phyloP scores from a whole-genome alignment of 2,113 vertebrate species.

The Poecile atricapillus region DNA sequence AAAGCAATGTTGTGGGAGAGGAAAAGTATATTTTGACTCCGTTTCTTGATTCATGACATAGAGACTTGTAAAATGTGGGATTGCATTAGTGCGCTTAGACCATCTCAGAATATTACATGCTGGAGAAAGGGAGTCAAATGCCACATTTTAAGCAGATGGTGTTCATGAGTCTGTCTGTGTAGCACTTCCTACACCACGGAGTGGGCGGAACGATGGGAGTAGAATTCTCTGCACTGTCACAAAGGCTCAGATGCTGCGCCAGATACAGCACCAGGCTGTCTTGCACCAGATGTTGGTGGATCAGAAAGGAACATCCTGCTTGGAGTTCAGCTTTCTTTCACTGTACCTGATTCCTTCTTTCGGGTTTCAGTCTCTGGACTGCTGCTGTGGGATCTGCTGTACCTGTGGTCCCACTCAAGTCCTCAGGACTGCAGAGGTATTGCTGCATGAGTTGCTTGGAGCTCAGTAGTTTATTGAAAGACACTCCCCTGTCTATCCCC shows the following conservation, averaged over 20 bases:
- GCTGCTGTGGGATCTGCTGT: background rate
- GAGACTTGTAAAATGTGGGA: background rate
- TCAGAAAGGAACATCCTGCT: background rate
- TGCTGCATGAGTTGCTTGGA: background rate
- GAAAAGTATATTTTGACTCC: background rate
- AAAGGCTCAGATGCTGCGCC: background rate
- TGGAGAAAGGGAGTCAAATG: background rate
- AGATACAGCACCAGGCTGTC: background rate
- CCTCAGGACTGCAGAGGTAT: background rate
- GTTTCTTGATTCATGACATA: background rate
- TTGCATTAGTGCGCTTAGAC: background rate
- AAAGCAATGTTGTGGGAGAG: background rate
- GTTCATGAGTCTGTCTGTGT: slow-evolving; percentile 23
- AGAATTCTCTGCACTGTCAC: background rate
- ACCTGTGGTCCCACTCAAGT: background rate
- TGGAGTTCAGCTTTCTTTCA: background rate
- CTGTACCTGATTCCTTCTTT: background rate
- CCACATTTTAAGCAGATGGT: slow-evolving; percentile 30
- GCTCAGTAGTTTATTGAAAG: background rate
- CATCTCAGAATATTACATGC: background rate
- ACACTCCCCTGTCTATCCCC: background rate
- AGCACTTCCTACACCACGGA: background rate
- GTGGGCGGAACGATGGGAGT: background rate
- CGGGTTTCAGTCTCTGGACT: rapidly evolving
- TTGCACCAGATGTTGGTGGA: background rate